Evolutionary conservation across 2,797 vertebrate species (phyloP), one percentile per base, ranked within the genome.

Genomic region (Sebastes kiyomatsui): DNA sequence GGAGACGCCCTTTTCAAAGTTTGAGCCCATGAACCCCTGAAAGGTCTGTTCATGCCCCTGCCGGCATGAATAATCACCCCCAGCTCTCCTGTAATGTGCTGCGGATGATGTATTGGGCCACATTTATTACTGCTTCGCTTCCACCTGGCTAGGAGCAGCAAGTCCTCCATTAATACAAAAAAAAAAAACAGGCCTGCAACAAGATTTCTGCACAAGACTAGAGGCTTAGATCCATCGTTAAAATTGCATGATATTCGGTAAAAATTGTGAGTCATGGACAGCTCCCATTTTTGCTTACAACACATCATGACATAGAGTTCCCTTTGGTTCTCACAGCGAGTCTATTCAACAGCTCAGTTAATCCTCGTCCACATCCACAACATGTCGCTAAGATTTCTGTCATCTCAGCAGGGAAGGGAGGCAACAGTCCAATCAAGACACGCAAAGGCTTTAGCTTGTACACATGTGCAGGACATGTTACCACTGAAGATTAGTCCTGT

Each of bases 51-150:
- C 93, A 87, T 93, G 92, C 91, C 93, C 92, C 94, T 92, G 91
- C 93, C 86, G 89, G 91, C 89, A 94, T 95, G 94, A 95, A 94
- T 95, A 94, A 95, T 95, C 93, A 93, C 91, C 93, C 91, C 91
- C 87, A 87, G 92, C 92, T 94, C 86, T 86, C 87, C 90, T 90
- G 90, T 94, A 96, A 95, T 93, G 93, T 94, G 92, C 93, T 91
- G 85, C 64, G 54, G 92, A 95, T 96, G 95, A 95, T 94, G 90
- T 94, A 95, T 95, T 88, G 92, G 87, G 87, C 90, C 94, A 91
- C 94, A 94, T 96, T 95, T 96, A 95, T 95, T 95, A 95, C 93
- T 87, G 93, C 91, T 93, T 88, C 4, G 92, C 92, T 93, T 90
- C 92, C 94, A 94, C 94, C 94, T 95, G 91, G 94, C 93, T 91